phyloP scores from a whole-genome alignment of 1,140 invertebrate species.

The Drosophila prosaltans region DNA sequence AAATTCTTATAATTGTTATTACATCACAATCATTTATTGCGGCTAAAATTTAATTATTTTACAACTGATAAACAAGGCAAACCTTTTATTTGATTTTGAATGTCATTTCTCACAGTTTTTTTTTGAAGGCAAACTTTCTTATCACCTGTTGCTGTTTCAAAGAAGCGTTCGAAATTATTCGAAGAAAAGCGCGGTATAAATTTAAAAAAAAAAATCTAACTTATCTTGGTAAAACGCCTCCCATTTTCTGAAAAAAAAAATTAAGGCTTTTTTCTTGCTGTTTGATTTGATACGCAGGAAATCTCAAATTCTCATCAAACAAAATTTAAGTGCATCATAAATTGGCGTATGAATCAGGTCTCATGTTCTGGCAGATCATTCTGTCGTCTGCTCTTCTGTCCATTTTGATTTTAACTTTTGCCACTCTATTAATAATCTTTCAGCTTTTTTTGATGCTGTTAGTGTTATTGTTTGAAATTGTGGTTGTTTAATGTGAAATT shows the following conservation, averaged over 20 bases:
- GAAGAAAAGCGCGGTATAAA: not conserved
- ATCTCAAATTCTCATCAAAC: slow-evolving; percentile 81
- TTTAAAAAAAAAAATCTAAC: not conserved
- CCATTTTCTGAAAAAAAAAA: slow-evolving; percentile 20
- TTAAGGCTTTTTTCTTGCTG: not conserved
- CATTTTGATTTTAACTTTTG: slow-evolving; percentile 56
- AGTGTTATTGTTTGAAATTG: not conserved
- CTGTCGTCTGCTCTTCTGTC: not conserved
- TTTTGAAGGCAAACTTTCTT: not conserved
- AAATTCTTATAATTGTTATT: not conserved
- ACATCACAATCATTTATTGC: not conserved
- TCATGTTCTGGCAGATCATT: no score
- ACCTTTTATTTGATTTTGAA: slow-evolving; percentile 10
- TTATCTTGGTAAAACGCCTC: not conserved
- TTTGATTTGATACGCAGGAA: slow-evolving; percentile 67
- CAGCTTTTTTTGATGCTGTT: slow-evolving; percentile 17
- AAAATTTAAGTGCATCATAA: slow-evolving; percentile 79
- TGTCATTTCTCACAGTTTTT: not conserved
- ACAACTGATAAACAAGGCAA: slow-evolving; percentile 5
- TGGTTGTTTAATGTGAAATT: slow-evolving; percentile 70
- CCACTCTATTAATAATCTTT: slow-evolving; percentile 61
- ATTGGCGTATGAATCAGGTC: slow-evolving; percentile 61
- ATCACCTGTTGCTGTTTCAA: not conserved
- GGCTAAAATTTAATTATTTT: not conserved
- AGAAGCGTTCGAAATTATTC: not conserved